phyloP scores from a whole-genome alignment of 2,797 vertebrate genomes.

The Myripristis murdjan region DNA sequence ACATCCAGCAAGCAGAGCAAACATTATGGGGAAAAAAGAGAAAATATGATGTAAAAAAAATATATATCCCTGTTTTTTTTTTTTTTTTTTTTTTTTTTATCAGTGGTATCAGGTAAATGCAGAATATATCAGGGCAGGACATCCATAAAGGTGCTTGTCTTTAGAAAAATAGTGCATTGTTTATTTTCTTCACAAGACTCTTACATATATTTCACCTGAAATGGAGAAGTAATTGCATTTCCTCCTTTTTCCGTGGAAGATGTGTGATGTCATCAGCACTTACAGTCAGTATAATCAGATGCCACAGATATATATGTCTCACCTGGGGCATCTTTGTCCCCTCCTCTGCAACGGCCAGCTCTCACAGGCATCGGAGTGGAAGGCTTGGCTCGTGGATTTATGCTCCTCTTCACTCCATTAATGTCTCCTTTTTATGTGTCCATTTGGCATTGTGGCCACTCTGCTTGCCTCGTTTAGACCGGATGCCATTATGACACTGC shows the following conservation, averaged over 20 bases:
- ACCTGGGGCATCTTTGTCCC: conserved; percentile 61
- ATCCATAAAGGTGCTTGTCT: no score
- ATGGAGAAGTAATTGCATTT: conserved; percentile 71
- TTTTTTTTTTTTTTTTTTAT: no score
- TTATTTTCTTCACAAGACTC: not conserved
- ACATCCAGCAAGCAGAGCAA: no score
- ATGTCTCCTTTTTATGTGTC: conserved; percentile 79
- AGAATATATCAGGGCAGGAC: not conserved
- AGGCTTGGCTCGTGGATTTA: conserved; percentile 66
- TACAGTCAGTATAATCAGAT: conserved; percentile 73
- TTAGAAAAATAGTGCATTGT: no score
- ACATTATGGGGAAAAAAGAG: no score
- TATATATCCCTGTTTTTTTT: no score
- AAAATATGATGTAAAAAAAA: no score
- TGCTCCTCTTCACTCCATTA: conserved; percentile 75
- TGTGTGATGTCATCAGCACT: conserved; percentile 69
- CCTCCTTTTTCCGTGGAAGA: conserved; percentile 32
- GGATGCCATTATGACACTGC: conserved; percentile 51
- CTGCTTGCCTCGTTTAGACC: conserved; percentile 60
- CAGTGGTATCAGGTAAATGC: no score
- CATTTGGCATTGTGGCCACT: conserved; percentile 74
- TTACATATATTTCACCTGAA: conserved; percentile 32
- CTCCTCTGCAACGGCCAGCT: conserved; percentile 39
- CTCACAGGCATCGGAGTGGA: conserved; percentile 46
- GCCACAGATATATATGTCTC: conserved; percentile 55